These are phyloP conservation scores for Drosophila orosa DNA, from an alignment of 1,140 invertebrate species.

Conservation along the genomic window DNA sequence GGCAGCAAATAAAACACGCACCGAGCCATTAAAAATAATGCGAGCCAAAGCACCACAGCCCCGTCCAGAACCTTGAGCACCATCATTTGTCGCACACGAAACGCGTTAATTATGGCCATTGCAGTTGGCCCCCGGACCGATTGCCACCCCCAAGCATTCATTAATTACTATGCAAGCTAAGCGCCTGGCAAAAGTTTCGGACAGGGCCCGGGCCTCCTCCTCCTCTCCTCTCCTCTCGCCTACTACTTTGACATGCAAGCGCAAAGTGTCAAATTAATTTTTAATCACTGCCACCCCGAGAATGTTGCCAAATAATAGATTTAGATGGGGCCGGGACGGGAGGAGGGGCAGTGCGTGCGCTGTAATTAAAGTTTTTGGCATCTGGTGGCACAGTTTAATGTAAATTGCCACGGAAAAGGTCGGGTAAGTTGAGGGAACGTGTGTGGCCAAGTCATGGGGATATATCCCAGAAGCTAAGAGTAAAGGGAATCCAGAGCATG, in stretches of 20 bases:
- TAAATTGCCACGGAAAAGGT: slow-evolving; percentile 47
- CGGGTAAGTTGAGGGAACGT: slow-evolving; percentile 28
- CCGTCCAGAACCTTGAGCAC: slow-evolving; percentile 38
- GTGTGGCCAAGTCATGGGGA: slow-evolving; percentile 6
- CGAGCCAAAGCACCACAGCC: slow-evolving; percentile 28
- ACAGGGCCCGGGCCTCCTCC: slow-evolving; percentile 35
- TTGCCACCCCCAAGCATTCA: slow-evolving; percentile 59
- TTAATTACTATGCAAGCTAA: slow-evolving; percentile 82
- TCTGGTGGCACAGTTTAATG: slow-evolving; percentile 42
- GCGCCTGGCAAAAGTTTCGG: slow-evolving; percentile 70
- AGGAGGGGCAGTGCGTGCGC: slow-evolving; percentile 40
- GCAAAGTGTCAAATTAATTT: slow-evolving; percentile 83
- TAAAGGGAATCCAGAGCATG: not conserved
- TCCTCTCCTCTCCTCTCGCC: slow-evolving; percentile 15
- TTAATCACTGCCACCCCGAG: slow-evolving; percentile 66
- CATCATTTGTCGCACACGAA: slow-evolving; percentile 77
- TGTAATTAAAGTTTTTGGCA: slow-evolving; percentile 64
- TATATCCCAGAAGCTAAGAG: not conserved
- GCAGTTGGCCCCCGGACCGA: slow-evolving; percentile 52
- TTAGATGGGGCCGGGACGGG: slow-evolving; percentile 54
- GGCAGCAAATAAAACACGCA: slow-evolving; percentile 54
- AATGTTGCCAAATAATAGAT: slow-evolving; percentile 80
- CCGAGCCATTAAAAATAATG: slow-evolving; percentile 74
- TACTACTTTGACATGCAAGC: slow-evolving; percentile 79
- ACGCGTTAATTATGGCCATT: slow-evolving; percentile 79